Conservation (phyloP, 2,113 vertebrate species). For the Xiphias gladius region DNA sequence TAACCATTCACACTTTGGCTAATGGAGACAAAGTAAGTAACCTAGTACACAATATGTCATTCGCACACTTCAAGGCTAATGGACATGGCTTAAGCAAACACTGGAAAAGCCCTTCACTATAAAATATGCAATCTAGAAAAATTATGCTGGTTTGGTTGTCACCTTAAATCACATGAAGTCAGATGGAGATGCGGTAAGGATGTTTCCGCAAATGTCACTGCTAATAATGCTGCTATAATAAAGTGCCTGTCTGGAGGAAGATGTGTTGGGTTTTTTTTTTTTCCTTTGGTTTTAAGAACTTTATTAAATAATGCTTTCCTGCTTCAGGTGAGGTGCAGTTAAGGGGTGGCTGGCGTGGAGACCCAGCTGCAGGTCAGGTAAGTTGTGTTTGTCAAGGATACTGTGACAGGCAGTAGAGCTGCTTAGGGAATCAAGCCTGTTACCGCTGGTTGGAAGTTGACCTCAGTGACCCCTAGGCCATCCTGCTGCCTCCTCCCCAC, state of each 20-base stretch:
- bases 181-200: constrained; percentile 14
- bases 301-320: not conserved
- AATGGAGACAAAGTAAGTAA: constrained; percentile 82
- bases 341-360: not conserved
- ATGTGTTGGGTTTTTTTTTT: too few relatives aligned
- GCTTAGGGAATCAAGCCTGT: constrained; percentile 22
- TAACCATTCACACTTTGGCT: constrained; percentile 77
- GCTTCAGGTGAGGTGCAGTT: not conserved
- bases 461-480: constrained; percentile 8
- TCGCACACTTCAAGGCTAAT: constrained; percentile 73
- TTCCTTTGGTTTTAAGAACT: not conserved
- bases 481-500: not conserved
- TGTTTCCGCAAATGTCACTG: constrained; percentile 39
- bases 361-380: constrained; percentile 9
- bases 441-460: constrained; percentile 29
- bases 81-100: constrained; percentile 61
- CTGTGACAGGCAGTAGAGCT: constrained; percentile 25
- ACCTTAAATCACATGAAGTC: constrained; percentile 39
- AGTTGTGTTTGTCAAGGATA: constrained; percentile 27
- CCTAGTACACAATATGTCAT: constrained; percentile 66
- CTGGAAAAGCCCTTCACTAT: constrained; percentile 51
- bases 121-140: constrained; percentile 39
- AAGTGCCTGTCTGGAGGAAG: not conserved
- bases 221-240: constrained; percentile 19
- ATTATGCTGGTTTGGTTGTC: constrained; percentile 27